These are phyloP conservation scores for Hepsetus odoe DNA, from an alignment of 2,113 vertebrate genomes.

Conservation along the genomic window DNA sequence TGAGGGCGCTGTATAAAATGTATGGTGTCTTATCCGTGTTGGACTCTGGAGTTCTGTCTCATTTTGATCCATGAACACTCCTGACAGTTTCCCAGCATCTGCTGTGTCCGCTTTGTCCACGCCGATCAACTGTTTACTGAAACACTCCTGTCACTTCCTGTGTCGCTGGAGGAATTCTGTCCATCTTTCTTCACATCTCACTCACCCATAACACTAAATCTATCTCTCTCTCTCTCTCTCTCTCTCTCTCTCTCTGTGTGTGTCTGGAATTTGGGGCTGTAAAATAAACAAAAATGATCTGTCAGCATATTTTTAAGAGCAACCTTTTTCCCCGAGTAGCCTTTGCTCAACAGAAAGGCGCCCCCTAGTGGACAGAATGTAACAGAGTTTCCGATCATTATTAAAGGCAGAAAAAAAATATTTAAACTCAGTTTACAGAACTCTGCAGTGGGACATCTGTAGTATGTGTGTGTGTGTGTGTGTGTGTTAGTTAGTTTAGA, in stretches of 20 bases:
- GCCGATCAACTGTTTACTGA: slow-evolving; percentile 45
- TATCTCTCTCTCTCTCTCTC: not conserved
- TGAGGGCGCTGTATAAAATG: too few species aligned
- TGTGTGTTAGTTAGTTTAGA: too few species aligned
- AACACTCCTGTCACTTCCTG: slow-evolving; percentile 75
- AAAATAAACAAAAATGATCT: slow-evolving; percentile 70
- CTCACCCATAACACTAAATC: too few species aligned
- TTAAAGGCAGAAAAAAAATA: too few species aligned
- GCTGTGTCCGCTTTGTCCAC: not conserved
- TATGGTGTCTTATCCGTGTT: not conserved
- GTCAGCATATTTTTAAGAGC: slow-evolving; percentile 70
- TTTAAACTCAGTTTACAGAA: too few species aligned
- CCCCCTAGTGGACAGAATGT: slow-evolving; percentile 63
- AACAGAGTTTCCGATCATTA: too few species aligned
- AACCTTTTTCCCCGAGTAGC: not conserved
- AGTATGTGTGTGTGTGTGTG: too few species aligned
- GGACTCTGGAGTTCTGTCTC: not conserved
- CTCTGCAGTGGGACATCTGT: too few species aligned
- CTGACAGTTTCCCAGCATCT: not conserved
- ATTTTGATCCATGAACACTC: not conserved
- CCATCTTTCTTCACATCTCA: not conserved
- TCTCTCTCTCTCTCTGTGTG: not conserved
- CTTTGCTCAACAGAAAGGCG: slow-evolving; percentile 39
- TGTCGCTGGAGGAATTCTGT: slow-evolving; percentile 61
- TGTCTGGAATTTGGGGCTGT: slow-evolving; percentile 68